Percentiles rank a stretch among this genome's conserved stretches.
phyloP scores from a whole-genome alignment of 2,888 invertebrate genomes.

The Drepanosiphum platanoidis region DNA sequence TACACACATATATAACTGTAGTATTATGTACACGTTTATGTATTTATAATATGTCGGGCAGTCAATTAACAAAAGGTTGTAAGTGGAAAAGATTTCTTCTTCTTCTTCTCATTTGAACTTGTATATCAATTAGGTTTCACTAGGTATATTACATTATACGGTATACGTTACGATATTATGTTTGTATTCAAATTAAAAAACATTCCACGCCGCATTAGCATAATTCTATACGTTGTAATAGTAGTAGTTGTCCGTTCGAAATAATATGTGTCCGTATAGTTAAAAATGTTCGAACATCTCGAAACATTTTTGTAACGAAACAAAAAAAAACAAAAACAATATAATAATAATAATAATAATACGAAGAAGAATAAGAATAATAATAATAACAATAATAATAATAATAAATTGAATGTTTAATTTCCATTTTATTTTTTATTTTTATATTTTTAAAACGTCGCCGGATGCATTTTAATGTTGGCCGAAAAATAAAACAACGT shows the following conservation, averaged over 20 bases:
- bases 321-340: neutral
- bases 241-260: constrained; percentile 16
- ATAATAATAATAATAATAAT: neutral
- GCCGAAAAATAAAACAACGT: constrained; percentile 24
- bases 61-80: constrained; percentile 45
- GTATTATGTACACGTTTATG: neutral
- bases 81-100: constrained; percentile 47
- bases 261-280: neutral
- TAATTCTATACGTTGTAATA: constrained; percentile 18
- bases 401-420: constrained; percentile 16
- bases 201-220: constrained; percentile 34
- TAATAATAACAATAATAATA: neutral
- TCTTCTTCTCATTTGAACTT: constrained; percentile 10
- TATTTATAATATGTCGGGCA: neutral
- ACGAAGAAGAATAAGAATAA: too few species aligned
- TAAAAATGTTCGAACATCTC: neutral
- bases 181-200: constrained; percentile 47
- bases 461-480: constrained; percentile 29
- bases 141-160: too few species aligned
- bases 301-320: neutral
- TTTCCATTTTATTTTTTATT: neutral
- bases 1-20: neutral
- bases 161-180: neutral
- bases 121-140: constrained; percentile 31
- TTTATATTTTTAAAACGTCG: neutral